Evolutionary conservation across 2,113 vertebrate genomes (phyloP), one percentile per base, ranked within the genome.

Genomic region (Toxotes chatareus): DNA sequence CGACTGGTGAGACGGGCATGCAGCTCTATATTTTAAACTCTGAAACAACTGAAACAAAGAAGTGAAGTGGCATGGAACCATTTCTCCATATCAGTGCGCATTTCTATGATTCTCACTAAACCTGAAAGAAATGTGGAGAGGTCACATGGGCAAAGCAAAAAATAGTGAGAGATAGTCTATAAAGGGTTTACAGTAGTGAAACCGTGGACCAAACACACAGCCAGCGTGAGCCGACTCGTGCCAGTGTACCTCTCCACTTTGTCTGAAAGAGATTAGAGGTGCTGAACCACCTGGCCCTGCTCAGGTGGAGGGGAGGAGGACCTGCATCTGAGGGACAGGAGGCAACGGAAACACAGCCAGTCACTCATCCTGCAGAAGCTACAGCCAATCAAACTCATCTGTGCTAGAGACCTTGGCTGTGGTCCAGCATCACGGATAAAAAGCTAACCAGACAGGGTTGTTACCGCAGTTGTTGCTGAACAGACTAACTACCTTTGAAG

Each of bases 401-500:
- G 5, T 17, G 49, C 31, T 21, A 12, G 31, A 85, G 17, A 53
- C 27, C 66, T 13, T 21, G 42, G 34, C 76, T 40, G 56, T 17
- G 46, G 55, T 75, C 40, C 32, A 60, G 27, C 21, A 51, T 60
- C 19, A 47, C 10, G 16, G 23, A 13, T 62, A 12, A 71, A n/a
- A 23, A 60, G 57, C 12, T 11, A 40, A 63, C 7, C 11, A 44
- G 44, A 61, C 51, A 59, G 13, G n/a, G 7, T 32, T 7, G 19
- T 19, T 3, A 17, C 5, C 5, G 27, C 60, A 49, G 47, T 8
- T 13, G 32, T 1, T 1, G 42, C 14, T 13, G 2, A 40, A 40
- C 0, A 42, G 2, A 36, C 3, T 5, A 27, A 46, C 23, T 91
- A 99, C 98, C 98, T 98, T 96, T 97, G 90, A 97, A 94, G 93